Evolutionary conservation across 2,888 invertebrate species (phyloP).

Genomic region (Metallyticus violacea): DNA sequence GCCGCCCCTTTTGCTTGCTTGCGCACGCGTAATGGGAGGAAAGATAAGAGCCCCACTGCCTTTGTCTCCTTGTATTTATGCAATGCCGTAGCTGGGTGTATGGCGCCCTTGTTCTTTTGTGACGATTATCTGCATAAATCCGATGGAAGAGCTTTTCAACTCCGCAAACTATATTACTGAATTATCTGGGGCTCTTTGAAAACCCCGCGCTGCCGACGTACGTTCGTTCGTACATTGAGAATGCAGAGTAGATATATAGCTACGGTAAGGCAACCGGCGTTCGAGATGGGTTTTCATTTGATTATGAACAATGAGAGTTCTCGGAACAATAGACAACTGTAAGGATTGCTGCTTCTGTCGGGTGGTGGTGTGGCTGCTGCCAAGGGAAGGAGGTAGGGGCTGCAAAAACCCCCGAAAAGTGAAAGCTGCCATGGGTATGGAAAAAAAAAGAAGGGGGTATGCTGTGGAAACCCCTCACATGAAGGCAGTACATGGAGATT

Average conservation of each 20-base stretch:
- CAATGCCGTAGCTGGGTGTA: slow-evolving; percentile 30
- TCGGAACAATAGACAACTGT: slow-evolving; percentile 35
- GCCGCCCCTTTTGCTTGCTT: slow-evolving; percentile 5
- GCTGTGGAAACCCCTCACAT: background rate
- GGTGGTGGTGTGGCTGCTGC: background rate
- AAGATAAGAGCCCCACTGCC: slow-evolving; percentile 32
- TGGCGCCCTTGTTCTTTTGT: slow-evolving; percentile 34
- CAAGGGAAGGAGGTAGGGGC: background rate
- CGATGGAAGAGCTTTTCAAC: slow-evolving; percentile 37
- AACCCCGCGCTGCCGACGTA: slow-evolving; percentile 21
- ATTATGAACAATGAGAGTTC: slow-evolving; percentile 36
- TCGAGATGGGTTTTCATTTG: slow-evolving; percentile 35
- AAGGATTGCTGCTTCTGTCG: slow-evolving; percentile 30
- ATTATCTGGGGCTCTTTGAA: slow-evolving; percentile 35
- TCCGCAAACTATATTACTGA: slow-evolving; percentile 37
- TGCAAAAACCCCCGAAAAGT: slow-evolving; percentile 20
- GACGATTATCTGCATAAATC: slow-evolving; percentile 37
- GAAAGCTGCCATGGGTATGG: background rate
- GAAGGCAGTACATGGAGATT: background rate
- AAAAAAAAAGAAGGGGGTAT: background rate
- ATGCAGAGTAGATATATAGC: slow-evolving; percentile 26
- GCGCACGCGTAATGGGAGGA: slow-evolving; percentile 32
- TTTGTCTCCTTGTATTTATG: slow-evolving; percentile 36
- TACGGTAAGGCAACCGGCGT: slow-evolving; percentile 14
- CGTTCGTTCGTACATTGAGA: slow-evolving; percentile 21